Conservation (phyloP, 92 coral and sea anemone species). For the Siderastrea radians region DNA sequence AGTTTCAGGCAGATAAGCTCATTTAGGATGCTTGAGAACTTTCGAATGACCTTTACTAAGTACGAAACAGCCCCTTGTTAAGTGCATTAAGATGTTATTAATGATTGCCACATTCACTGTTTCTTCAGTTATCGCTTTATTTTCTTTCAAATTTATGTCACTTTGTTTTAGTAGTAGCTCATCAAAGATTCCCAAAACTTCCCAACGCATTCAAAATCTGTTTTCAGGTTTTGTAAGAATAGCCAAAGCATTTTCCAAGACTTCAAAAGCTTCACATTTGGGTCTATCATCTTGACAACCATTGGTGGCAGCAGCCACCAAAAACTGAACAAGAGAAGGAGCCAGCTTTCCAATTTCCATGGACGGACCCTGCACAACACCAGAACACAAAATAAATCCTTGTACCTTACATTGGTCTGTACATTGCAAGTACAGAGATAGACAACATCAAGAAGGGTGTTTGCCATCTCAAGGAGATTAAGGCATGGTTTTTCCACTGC, state of each 20-base stretch:
- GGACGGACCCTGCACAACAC: constrained; percentile 32
- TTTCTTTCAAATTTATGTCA: neutral
- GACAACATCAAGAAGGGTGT: no score
- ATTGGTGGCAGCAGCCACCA: constrained; percentile 24
- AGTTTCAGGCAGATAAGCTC: neutral
- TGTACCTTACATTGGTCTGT: neutral
- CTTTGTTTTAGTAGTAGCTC: constrained; percentile 5
- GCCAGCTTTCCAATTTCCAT: constrained; percentile 16
- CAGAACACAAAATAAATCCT: constrained; percentile 6
- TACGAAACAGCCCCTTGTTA: neutral
- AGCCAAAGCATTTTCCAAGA: constrained; percentile 22
- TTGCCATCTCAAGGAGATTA: no score
- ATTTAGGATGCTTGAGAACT: neutral
- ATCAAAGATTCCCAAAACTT: neutral
- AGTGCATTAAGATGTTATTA: constrained; percentile 5
- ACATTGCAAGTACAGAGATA: no score
- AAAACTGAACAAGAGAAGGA: constrained; percentile 34
- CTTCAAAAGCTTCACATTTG: constrained; percentile 25
- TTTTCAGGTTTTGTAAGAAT: constrained; percentile 7
- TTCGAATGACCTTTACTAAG: constrained; percentile 13
- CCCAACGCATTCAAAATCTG: constrained; percentile 9
- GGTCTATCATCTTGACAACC: constrained; percentile 10
- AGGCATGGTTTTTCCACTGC: no score
- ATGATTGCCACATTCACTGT: constrained; percentile 7
- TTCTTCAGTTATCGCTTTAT: neutral